phyloP scores from a whole-genome alignment of 2,113 vertebrate species.

The Mormyrus lacerda region DNA sequence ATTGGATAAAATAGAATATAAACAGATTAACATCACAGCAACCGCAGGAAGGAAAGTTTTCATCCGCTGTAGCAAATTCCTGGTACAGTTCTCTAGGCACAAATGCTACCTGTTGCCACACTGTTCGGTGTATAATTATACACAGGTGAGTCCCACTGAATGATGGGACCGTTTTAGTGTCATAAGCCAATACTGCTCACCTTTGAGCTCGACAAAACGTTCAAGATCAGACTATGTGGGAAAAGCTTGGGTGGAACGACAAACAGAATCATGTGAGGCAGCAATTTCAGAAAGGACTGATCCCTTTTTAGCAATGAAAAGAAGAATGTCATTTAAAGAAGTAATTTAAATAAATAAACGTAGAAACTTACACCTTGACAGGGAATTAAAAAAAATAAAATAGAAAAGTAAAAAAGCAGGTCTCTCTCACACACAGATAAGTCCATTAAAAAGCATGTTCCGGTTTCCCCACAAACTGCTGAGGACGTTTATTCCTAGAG shows the following conservation, averaged over 20 bases:
- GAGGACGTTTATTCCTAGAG: background rate
- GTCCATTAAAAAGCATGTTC: background rate
- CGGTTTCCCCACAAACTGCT: background rate
- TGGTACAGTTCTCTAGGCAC: background rate
- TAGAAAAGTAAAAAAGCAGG: background rate
- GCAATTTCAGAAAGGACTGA: background rate
- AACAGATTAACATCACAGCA: slow-evolving; percentile 2
- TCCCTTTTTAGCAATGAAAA: background rate
- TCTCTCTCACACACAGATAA: background rate
- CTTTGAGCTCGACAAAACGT: background rate
- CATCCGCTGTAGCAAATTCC: background rate
- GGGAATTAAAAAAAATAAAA: background rate
- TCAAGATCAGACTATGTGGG: background rate
- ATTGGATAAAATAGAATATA: background rate
- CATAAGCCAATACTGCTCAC: background rate
- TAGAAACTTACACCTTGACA: background rate
- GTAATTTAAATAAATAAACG: background rate
- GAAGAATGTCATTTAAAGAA: background rate
- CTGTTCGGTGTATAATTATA: background rate
- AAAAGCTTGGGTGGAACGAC: background rate
- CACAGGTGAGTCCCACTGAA: background rate
- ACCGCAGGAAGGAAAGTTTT: background rate
- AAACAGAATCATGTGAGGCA: background rate
- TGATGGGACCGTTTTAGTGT: background rate
- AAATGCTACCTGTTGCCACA: background rate